Base-by-base conservation (phyloP, 2,797 vertebrate species). In the Neostethus bicornis region DNA sequence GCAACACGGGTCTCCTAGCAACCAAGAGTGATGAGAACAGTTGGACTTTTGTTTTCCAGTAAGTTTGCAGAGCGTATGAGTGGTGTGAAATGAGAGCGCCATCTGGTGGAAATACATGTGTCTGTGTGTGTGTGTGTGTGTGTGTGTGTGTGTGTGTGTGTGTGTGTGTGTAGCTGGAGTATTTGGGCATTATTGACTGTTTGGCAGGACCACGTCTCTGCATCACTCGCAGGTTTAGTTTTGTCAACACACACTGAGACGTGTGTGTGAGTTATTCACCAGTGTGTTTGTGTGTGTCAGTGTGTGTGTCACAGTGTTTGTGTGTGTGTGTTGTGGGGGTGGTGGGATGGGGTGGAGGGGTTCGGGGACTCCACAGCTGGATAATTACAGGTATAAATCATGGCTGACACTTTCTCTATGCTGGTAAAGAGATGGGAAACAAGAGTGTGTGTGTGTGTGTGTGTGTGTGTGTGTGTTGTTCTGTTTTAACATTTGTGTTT, bases 11-110 rank as follows among this genome's bases (percentile, higher is more conserved):
- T 70, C 95, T 98, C 81, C 90, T 98, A 68, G 93, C 96, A 68
- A 97, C 96, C 79, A 97, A 97, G 87, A 97, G 94, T 14, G 94
- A 97, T 29, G 96, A 98, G 83, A 96, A 98, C 20, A 96, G 95
- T 70, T 98, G 96, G 96, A 96, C 95, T n/a, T 96, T 95, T 2
- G 95, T 98, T 70, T 98, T 97, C 60, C 95, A 96, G 96, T 98
- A 92, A 94, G 95, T 81, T 71, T 44, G n/a, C 3, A 7, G 23
- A n/a, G n/a, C n/a, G n/a, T n/a, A 4, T 34, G 13, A 34, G 51
- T 24, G 13, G 8, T 35, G 45, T 83, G 78, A 83, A 66, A 54
- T 84, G 38, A 82, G 79, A 89, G 72, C 85, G 87, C 88, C 90
- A 88, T 85, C 89, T 90, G 70, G 80, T 90, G 88, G 86, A 51